Base-by-base conservation (phyloP, 2,113 vertebrate genomes). In the Falcunculus frontatus region DNA sequence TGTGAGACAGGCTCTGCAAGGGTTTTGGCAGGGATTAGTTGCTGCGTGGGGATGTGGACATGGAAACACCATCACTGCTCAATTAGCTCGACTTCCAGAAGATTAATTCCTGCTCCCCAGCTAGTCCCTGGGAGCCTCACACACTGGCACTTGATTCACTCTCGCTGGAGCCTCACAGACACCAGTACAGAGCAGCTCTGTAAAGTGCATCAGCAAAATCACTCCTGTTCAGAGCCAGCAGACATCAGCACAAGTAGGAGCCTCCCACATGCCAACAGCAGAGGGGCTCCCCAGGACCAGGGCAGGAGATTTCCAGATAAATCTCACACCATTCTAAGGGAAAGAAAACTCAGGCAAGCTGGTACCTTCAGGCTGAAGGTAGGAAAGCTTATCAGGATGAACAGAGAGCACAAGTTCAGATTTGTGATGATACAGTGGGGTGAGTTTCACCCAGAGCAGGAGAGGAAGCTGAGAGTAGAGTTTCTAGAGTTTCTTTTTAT, bases 221-320 rank as follows among this genome's bases (percentile, higher is more conserved):
- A 1, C 9, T 16, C 8, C 0, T 0, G 1, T 3, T 35, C 19
- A 16, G 37, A 32, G 33, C 4, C 12, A 13, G 11, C 37, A 23
- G 3, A 1, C 11, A 16, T 0, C 59, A 55, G 74, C 63, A 44
- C 44, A 9, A 9, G 64, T 30, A 69, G 46, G 13, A 63, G 44
- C 44, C 29, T 32, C 27, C 18, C 7, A 0, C 52, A 12, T 2
- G 7, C 7, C 2, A 7, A 6, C 8, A 35, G 55, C 4, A 0
- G 18, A 46, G 63, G 7, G 19, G 63, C 10, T 64, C 20, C 67
- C 27, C 33, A 15, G 59, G 22, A 33, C 8, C 10, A 35, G 16
- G 21, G 14, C 49, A 60, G 16, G 15, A 69, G 7, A 32, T 10
- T 37, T 16, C 33, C 78, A 55, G 13, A 8, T 27, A 74, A 80